phyloP scores from a whole-genome alignment of 2,888 invertebrate species.

The Archips crataeganus region DNA sequence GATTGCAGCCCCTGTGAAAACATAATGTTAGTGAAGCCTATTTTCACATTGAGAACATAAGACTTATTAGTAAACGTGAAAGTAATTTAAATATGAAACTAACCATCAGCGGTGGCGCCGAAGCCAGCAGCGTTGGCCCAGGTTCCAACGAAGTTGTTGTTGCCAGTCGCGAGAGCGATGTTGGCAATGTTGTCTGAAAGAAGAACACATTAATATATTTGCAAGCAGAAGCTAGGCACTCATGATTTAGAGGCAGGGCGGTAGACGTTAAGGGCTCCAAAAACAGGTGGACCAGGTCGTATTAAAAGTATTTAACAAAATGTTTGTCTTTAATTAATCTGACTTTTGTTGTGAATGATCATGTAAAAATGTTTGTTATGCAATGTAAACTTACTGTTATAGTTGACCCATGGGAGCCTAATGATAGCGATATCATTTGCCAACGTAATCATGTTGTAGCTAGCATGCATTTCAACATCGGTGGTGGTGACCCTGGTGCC shows the following conservation, averaged over 20 bases:
- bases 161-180: slow-evolving; percentile 50
- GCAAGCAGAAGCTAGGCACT: not conserved
- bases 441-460: slow-evolving; percentile 46
- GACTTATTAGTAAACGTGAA: too few relatives aligned
- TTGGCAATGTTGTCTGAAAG: slow-evolving; percentile 48
- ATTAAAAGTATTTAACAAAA: too few relatives aligned
- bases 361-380: not conserved
- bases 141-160: slow-evolving; percentile 45
- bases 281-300: too few relatives aligned
- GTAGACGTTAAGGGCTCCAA: too few relatives aligned
- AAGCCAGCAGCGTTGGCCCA: slow-evolving; percentile 54
- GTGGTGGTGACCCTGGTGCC: slow-evolving; percentile 52
- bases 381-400: slow-evolving; percentile 46
- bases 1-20: slow-evolving; percentile 47
- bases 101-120: slow-evolving; percentile 56
- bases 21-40: not conserved
- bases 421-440: slow-evolving; percentile 59
- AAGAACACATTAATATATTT: not conserved
- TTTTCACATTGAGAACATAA: too few relatives aligned
- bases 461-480: slow-evolving; percentile 51
- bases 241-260: not conserved
- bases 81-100: slow-evolving; percentile 37
- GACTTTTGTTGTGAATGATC: too few relatives aligned
- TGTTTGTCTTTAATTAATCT: too few relatives aligned
- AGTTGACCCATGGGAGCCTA: slow-evolving; percentile 40